Conservation (phyloP, 2,888 invertebrate species). For the Parascotia fuliginaria region DNA sequence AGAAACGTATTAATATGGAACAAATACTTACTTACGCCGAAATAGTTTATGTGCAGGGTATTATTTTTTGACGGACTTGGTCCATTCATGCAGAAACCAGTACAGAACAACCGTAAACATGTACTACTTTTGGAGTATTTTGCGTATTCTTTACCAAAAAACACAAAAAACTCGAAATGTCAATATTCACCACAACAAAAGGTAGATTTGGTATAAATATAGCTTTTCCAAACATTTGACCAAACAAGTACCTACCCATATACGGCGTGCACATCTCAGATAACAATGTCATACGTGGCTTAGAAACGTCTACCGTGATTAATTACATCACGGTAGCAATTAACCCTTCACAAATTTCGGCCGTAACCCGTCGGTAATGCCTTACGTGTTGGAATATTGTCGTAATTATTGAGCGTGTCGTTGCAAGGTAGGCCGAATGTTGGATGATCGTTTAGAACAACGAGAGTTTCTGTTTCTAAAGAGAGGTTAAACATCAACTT, state of each 20-base stretch:
- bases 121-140: too few species aligned
- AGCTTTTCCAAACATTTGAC: neutral
- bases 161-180: neutral
- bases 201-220: too few species aligned
- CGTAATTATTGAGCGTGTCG: neutral
- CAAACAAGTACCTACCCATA: neutral
- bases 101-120: too few species aligned
- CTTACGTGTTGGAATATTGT: neutral
- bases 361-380: neutral
- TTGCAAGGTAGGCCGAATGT: neutral
- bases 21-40: too few species aligned
- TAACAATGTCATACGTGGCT: slow-evolving; percentile 33
- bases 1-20: too few species aligned
- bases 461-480: neutral
- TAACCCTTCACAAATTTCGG: slow-evolving; percentile 24
- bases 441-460: neutral
- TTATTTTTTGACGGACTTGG: too few species aligned
- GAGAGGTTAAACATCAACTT: neutral
- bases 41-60: too few species aligned
- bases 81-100: too few species aligned
- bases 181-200: neutral
- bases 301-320: slow-evolving; percentile 29
- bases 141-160: too few species aligned
- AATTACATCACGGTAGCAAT: slow-evolving; percentile 30
- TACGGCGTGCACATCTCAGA: slow-evolving; percentile 24